These are phyloP conservation scores for Allobates femoralis DNA, from an alignment of 2,797 vertebrate genomes.

Conservation along the genomic window DNA sequence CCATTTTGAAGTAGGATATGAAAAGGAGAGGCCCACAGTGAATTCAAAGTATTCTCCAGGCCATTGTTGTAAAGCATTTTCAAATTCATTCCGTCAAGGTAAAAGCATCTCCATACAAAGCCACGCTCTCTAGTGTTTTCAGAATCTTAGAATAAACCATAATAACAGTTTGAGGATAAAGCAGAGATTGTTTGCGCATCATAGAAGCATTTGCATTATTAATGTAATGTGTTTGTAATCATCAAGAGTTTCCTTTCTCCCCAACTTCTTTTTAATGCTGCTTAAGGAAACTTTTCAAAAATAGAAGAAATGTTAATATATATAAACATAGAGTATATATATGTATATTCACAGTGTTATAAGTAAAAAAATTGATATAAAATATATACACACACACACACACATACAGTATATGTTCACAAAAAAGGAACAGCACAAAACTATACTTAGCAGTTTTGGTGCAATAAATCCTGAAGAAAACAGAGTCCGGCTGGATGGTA, in stretches of 20 bases:
- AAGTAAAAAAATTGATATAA: too few species aligned
- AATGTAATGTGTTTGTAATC: conserved; percentile 88
- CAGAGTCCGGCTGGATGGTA: too few species aligned
- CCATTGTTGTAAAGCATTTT: conserved; percentile 88
- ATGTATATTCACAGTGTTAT: too few species aligned
- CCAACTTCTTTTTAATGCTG: conserved; percentile 63
- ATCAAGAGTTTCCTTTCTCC: conserved; percentile 70
- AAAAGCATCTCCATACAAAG: conserved; percentile 88
- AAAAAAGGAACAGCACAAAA: too few species aligned
- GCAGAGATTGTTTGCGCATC: conserved; percentile 73
- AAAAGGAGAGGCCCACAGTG: conserved; percentile 77
- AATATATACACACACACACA: too few species aligned
- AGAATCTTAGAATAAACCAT: conserved; percentile 85
- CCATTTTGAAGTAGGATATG: conserved; percentile 80
- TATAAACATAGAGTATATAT: neutral
- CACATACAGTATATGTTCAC: too few species aligned
- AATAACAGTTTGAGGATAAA: conserved; percentile 90
- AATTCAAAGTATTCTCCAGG: conserved; percentile 90
- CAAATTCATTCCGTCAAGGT: conserved; percentile 90
- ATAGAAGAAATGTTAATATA: neutral
- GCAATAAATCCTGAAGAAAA: too few species aligned
- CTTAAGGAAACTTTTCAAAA: conserved; percentile 69
- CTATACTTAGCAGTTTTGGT: too few species aligned
- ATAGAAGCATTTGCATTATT: conserved; percentile 87
- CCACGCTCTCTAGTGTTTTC: conserved; percentile 88